phyloP scores from a whole-genome alignment of 2,888 invertebrate genomes.

The Mimumesa dahlbomi region DNA sequence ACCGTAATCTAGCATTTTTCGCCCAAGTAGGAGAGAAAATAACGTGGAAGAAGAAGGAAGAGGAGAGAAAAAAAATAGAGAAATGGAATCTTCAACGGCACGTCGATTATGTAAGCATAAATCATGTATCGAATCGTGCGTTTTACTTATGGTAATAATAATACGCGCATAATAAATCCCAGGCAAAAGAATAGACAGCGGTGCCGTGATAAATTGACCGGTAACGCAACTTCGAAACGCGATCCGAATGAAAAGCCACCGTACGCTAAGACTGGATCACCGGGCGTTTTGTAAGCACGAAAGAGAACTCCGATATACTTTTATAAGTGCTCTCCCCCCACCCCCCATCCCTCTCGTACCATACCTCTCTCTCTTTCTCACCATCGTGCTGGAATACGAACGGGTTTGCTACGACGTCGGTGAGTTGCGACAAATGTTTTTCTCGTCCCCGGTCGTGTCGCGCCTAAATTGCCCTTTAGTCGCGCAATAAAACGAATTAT shows the following conservation, averaged over 20 bases:
- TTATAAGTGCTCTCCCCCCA: constrained; percentile 7
- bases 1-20: no score
- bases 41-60: no score
- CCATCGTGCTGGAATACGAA: constrained; percentile 22
- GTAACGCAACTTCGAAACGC: constrained; percentile 42
- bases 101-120: constrained; percentile 40
- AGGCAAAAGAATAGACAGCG: constrained; percentile 23
- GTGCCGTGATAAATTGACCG: constrained; percentile 42
- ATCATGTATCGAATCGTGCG: constrained; percentile 25
- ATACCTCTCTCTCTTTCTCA: no score
- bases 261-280: constrained; percentile 8
- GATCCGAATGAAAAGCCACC: constrained; percentile 37
- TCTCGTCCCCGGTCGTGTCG: not conserved
- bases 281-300: constrained; percentile 12
- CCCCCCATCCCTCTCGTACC: no score
- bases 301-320: constrained; percentile 16
- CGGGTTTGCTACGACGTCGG: constrained; percentile 16
- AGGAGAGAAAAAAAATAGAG: no score
- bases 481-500: constrained; percentile 11
- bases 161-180: constrained; percentile 34
- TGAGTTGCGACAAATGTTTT: constrained; percentile 12
- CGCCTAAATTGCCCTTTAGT: constrained; percentile 9
- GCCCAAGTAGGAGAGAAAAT: no score
- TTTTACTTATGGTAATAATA: constrained; percentile 31
- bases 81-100: constrained; percentile 39